phyloP scores from a whole-genome alignment of 64 coral and sea anemone species.

The Porites lutea region DNA sequence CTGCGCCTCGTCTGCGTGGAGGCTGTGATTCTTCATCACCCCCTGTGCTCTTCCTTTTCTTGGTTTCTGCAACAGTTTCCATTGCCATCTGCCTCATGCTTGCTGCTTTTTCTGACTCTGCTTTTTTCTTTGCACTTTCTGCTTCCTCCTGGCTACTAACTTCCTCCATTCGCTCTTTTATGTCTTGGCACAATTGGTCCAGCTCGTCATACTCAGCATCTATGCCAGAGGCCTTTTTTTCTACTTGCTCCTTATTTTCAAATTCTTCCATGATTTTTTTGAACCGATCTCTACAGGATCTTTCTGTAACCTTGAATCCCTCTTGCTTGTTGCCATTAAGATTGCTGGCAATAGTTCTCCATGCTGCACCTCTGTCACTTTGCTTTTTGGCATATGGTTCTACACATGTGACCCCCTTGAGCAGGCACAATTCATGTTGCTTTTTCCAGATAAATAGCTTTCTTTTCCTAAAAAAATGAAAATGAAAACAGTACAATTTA shows the following conservation, averaged over 20 bases:
- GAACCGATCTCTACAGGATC: constrained; percentile 47
- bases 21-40: constrained; percentile 40
- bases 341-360: constrained; percentile 39
- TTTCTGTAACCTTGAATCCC: constrained; percentile 38
- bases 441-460: constrained; percentile 42
- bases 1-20: constrained; percentile 49
- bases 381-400: constrained; percentile 46
- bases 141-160: constrained; percentile 46
- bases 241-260: constrained; percentile 45
- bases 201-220: constrained; percentile 48
- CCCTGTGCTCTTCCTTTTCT: constrained; percentile 34
- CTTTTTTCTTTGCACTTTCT: constrained; percentile 48
- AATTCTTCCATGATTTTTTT: constrained; percentile 44
- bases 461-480: constrained; percentile 38
- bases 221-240: constrained; percentile 39
- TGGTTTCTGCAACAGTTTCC: constrained; percentile 29
- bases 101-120: constrained; percentile 19
- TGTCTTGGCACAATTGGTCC: constrained; percentile 30
- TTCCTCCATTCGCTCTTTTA: constrained; percentile 53
- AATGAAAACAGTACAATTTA: constrained; percentile 25
- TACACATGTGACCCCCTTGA: constrained; percentile 44
- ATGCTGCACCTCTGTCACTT: constrained; percentile 44
- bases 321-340: constrained; percentile 24
- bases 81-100: constrained; percentile 51
- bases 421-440: constrained; percentile 47